Base-by-base conservation (phyloP, 2,888 invertebrate genomes). In the Coronaproctus castanopsis region DNA sequence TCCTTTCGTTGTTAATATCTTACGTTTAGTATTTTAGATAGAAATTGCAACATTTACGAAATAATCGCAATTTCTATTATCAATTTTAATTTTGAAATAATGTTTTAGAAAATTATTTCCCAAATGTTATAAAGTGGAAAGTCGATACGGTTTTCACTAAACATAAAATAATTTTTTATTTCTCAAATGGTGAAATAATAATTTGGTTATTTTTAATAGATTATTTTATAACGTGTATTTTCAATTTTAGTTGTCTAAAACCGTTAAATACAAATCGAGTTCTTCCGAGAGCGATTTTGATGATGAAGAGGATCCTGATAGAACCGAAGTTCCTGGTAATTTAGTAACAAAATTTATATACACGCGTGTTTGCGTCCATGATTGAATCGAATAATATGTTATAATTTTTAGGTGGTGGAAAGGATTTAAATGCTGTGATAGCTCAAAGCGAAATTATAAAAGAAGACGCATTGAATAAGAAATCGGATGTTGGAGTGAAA, bases 261-360 rank as follows among this genome's bases (percentile, higher is more conserved):
- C 36, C 2, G 57, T 61, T 1, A 63, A 62, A 50, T 10, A 49
- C 1, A 61, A 63, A 51, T 61, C 58, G 21, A 54, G 62, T 48
- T 62, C 63, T 22, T 66, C 67, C 14, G 67, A 66, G 22, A 67
- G 66, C 60, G 67, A 67, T 61, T 67, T 67, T 61, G 67, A 67
- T 61, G 68, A 67, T 58, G 68, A 68, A 71, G 88, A 87, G 67
- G 90, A 90, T 77, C 90, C 90, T 60, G 90, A 90, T 72, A 87
- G 85, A 74, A 83, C 88, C 73, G 87, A 88, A 79, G 88, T 90
- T 53, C 89, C 89, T 71, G 89, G 88, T 85, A 36, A 36, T 36
- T 36, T 36, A 36, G 14, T 36, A 36, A 36, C 5, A 36, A 8
- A 8, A 36, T 36, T 36, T 36, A 36, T 36, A 14, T 8, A 36